These are phyloP conservation scores for Neoseiulus cucumeris DNA, from an alignment of 1,140 invertebrate genomes.

Conservation along the genomic window DNA sequence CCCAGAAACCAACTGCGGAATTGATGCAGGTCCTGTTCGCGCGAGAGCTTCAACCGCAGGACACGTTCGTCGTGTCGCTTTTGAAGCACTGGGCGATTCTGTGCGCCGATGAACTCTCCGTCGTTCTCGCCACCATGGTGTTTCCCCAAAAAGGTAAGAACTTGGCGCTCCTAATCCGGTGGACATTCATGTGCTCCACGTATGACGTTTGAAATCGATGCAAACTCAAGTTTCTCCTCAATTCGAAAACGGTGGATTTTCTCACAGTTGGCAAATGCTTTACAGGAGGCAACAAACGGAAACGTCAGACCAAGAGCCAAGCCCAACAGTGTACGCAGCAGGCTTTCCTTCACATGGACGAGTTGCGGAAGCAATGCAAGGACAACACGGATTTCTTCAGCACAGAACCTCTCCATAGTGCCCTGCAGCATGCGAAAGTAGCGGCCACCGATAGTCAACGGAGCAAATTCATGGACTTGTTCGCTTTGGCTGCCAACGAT, in stretches of 20 bases:
- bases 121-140: slow-evolving; percentile 1
- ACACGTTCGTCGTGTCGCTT: slow-evolving; percentile 57
- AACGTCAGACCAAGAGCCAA: slow-evolving; percentile 11
- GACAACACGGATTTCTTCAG: slow-evolving; percentile 7
- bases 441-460: slow-evolving; percentile 1
- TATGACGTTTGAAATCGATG: no score
- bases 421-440: background rate
- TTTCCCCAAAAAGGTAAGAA: background rate
- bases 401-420: background rate
- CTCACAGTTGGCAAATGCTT: no score
- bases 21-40: slow-evolving; percentile 60
- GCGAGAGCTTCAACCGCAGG: slow-evolving; percentile 44
- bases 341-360: slow-evolving; percentile 74
- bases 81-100: slow-evolving; percentile 53
- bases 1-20: slow-evolving; percentile 69
- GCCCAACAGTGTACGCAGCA: slow-evolving; percentile 44
- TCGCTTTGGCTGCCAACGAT: background rate
- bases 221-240: no score
- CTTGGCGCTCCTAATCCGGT: no score
- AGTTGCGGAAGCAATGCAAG: slow-evolving; percentile 47
- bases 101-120: background rate
- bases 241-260: slow-evolving; percentile 74
- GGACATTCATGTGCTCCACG: no score
- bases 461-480: background rate
- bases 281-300: slow-evolving; percentile 13